phyloP scores from a whole-genome alignment of 92 coral and sea anemone species.

The Muricea muricata region DNA sequence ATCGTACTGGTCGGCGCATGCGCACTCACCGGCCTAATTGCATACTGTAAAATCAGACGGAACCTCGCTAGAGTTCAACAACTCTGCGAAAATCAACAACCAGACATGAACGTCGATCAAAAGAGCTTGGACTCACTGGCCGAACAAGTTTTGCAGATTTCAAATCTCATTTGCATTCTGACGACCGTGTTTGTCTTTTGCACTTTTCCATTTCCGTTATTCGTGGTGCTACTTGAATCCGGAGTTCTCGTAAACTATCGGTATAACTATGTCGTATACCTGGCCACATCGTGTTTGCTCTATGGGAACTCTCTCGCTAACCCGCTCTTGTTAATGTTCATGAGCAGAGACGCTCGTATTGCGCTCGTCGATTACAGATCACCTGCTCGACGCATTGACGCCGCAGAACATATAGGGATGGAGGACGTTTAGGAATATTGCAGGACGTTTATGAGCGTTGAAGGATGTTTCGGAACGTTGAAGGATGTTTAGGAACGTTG shows the following conservation, averaged over 20 bases:
- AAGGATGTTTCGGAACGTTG: too few relatives aligned
- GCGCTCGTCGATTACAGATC: not conserved
- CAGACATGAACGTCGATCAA: not conserved
- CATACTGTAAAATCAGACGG: conserved; percentile 18
- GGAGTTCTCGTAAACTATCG: not conserved
- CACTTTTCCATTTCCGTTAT: conserved; percentile 18
- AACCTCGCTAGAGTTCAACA: conserved; percentile 5
- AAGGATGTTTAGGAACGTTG: too few relatives aligned
- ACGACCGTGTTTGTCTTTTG: conserved; percentile 19
- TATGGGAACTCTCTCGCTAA: conserved; percentile 39
- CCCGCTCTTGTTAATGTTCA: conserved; percentile 11
- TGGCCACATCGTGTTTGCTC: conserved; percentile 3
- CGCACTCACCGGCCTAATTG: not conserved
- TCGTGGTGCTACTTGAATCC: conserved; percentile 2
- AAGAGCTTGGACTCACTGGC: not conserved
- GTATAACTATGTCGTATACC: not conserved
- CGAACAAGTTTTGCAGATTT: conserved; percentile 9
- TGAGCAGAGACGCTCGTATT: conserved; percentile 8
- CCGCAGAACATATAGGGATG: not conserved
- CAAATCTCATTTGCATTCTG: conserved; percentile 14
- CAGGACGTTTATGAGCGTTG: not conserved
- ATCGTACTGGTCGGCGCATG: not conserved
- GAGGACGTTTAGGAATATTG: not conserved
- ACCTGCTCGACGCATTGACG: not conserved
- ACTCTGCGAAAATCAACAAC: not conserved